Base-by-base conservation (phyloP, 1,140 invertebrate genomes). In the Contarinia nasturtii region DNA sequence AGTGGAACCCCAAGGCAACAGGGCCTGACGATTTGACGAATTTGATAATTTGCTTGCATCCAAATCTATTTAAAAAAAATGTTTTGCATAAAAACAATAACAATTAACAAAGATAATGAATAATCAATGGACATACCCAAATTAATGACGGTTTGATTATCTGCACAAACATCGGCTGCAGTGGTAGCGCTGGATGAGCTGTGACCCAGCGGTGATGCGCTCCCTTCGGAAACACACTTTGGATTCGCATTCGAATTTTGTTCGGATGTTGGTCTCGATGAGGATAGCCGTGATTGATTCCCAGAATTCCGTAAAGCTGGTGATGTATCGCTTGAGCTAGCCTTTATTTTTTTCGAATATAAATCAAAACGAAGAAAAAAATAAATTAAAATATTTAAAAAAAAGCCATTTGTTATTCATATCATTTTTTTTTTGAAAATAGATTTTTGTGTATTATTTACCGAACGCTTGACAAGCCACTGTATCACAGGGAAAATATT, bases 401-500 rank as follows among this genome's bases (percentile, higher is more conserved):
- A n/a, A n/a, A n/a, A n/a, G n/a, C n/a, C n/a, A n/a, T n/a, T n/a
- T n/a, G n/a, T n/a, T n/a, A n/a, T n/a, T n/a, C n/a, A n/a, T n/a
- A n/a, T n/a, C n/a, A n/a, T n/a, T n/a, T n/a, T n/a, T n/a, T n/a
- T n/a, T n/a, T n/a, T n/a, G n/a, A n/a, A n/a, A n/a, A n/a, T n/a
- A n/a, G n/a, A n/a, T n/a, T n/a, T n/a, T n/a, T n/a, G n/a, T n/a
- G n/a, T n/a, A n/a, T n/a, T n/a, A n/a, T n/a, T 85, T 67, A 92
- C 82, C 5, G 90, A 92, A 53, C 79, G 80, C 67, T 92, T 93
- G 0, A 96, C 88, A 11, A 97, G 67, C 93, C 93, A 97, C 74
- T 93, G 85, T 49, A 96, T 78, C 22, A 96, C 82, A 44, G 91
- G 91, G 65, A 82, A 92, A 51, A 97, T 93, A 60, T 94, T 88